Evolutionary conservation across 2,888 invertebrate species (phyloP).

Genomic region (Thecophora atra): DNA sequence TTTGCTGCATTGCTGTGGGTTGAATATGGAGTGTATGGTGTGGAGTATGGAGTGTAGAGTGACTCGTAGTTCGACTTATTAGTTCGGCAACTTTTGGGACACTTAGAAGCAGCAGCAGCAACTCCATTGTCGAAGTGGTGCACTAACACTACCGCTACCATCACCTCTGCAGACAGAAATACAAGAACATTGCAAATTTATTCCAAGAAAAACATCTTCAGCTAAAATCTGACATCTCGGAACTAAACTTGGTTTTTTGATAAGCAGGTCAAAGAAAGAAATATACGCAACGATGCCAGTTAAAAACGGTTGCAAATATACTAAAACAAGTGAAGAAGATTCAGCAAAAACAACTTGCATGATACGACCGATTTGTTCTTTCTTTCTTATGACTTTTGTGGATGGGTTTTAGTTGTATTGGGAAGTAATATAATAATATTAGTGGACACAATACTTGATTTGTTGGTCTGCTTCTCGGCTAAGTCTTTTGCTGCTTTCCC

Average conservation of each 20-base stretch:
- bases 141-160: conserved; percentile 1
- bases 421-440: not conserved
- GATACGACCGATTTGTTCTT: too few relatives aligned
- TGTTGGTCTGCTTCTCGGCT: not conserved
- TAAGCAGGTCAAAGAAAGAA: not conserved
- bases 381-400: not conserved
- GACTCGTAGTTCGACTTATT: conserved; percentile 27
- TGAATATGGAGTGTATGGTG: not conserved
- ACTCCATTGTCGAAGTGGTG: not conserved
- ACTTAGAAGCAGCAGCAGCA: conserved; percentile 13
- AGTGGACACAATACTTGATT: not conserved
- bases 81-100: conserved; percentile 36
- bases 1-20: conserved; percentile 10
- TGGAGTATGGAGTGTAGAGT: not conserved
- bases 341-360: too few relatives aligned
- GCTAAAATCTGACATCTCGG: not conserved
- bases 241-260: conserved; percentile 22
- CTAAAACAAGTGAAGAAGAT: not conserved
- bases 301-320: not conserved
- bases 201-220: not conserved
- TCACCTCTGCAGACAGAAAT: conserved; percentile 24
- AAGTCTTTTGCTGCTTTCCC: not conserved
- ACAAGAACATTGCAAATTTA: conserved; percentile 6
- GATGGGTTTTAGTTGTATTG: not conserved
- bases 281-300: not conserved